Conservation (phyloP, 2,113 vertebrate species). For the Zosterops hypoxanthus region DNA sequence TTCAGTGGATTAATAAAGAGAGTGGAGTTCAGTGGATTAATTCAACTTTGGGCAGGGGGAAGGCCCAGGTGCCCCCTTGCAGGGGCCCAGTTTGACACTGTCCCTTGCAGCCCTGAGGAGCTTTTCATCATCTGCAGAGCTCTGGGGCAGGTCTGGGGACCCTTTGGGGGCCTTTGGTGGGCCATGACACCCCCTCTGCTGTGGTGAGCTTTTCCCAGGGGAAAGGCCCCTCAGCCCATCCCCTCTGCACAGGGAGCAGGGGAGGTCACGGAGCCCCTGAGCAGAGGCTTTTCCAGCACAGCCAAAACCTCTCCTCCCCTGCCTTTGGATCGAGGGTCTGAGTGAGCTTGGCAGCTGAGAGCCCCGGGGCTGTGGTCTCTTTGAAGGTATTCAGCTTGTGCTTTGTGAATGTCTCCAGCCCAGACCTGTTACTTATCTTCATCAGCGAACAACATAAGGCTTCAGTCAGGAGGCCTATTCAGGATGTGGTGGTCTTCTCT, state of each 20-base stretch:
- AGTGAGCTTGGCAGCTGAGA: neutral
- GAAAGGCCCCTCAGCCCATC: neutral
- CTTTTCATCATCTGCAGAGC: fast-evolving
- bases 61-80: fast-evolving
- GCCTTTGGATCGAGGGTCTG: neutral
- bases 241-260: too few species aligned
- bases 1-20: too few species aligned
- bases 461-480: neutral
- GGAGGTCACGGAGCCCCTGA: neutral
- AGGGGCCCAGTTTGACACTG: neutral
- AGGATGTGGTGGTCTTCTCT: neutral
- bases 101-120: neutral
- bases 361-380: neutral
- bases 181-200: neutral
- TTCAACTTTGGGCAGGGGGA: neutral
- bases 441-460: fast-evolving
- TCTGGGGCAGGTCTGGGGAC: neutral
- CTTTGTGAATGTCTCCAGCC: neutral
- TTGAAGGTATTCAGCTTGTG: fast-evolving
- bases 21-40: neutral
- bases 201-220: neutral
- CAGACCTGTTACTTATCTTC: neutral
- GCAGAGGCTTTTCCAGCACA: neutral
- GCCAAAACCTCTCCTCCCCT: neutral
- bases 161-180: neutral